Conservation (phyloP, 2,797 vertebrate genomes). For the Diglossa cyanea region DNA sequence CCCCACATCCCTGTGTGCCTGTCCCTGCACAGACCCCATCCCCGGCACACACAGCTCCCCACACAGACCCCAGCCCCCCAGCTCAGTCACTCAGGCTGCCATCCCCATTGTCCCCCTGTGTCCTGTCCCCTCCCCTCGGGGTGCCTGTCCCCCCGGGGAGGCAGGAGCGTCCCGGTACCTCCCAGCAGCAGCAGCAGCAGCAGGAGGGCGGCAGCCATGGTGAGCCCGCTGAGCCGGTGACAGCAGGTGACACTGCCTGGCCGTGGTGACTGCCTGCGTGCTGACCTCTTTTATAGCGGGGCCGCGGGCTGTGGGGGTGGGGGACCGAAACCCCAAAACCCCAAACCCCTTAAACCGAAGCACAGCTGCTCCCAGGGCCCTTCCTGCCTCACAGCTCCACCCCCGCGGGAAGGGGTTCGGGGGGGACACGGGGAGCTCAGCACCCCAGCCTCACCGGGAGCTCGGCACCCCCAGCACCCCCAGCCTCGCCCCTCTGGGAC, state of each 20-base stretch:
- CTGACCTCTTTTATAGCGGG: neutral
- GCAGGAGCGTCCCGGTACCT: neutral
- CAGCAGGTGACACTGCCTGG: neutral
- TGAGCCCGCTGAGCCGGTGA: neutral
- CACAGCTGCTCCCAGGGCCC: accelerated
- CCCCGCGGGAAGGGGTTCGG: neutral
- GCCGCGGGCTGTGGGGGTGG: neutral
- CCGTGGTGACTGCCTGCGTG: neutral
- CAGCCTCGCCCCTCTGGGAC: no score
- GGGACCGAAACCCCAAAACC: neutral
- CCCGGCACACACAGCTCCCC: no score
- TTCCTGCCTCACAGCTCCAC: neutral
- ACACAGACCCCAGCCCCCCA: neutral
- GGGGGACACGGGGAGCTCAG: neutral
- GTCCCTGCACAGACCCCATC: neutral
- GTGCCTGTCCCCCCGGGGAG: no score
- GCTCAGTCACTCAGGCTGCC: neutral
- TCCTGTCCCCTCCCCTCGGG: neutral
- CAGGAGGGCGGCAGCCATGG: neutral
- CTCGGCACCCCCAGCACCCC: neutral
- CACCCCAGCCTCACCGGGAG: neutral
- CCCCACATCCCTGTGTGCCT: no score
- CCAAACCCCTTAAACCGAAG: neutral
- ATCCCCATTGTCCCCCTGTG: accelerated
- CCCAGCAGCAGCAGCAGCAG: neutral